Conservation (phyloP, 1,140 invertebrate genomes). For the Matsumurasca onukii region DNA sequence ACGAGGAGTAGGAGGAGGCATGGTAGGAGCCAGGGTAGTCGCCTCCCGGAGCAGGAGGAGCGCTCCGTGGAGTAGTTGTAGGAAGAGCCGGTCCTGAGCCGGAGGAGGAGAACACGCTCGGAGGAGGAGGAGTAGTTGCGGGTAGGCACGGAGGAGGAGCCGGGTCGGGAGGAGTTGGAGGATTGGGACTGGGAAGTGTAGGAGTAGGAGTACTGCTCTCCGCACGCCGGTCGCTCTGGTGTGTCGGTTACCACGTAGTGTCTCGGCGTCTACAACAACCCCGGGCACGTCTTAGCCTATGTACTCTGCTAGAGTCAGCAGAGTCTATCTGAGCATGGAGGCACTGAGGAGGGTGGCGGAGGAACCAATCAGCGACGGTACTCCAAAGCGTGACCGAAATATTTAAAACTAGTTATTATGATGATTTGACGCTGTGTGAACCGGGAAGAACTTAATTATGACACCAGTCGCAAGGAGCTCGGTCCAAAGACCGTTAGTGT, state of each 20-base stretch:
- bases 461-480: no score
- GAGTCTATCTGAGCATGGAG: no score
- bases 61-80: constrained; percentile 74
- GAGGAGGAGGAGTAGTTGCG: constrained; percentile 63
- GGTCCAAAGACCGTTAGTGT: no score
- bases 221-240: constrained; percentile 64
- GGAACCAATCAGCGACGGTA: no score
- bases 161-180: constrained; percentile 50
- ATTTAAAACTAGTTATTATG: no score
- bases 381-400: no score
- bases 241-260: constrained; percentile 81
- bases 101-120: constrained; percentile 62
- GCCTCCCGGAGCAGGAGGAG: constrained; percentile 59
- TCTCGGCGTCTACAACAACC: constrained; percentile 66
- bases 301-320: no score
- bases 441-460: no score
- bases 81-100: constrained; percentile 58
- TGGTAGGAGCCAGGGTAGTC: constrained; percentile 74
- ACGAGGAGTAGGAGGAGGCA: constrained; percentile 73
- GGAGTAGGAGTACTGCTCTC: constrained; percentile 80
- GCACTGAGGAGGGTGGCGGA: no score
- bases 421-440: no score
- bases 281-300: constrained; percentile 33
- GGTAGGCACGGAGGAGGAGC: constrained; percentile 58
- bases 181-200: constrained; percentile 60